These are phyloP conservation scores for Odontomachus brunneus DNA, from an alignment of 1,140 invertebrate genomes.

Conservation along the genomic window DNA sequence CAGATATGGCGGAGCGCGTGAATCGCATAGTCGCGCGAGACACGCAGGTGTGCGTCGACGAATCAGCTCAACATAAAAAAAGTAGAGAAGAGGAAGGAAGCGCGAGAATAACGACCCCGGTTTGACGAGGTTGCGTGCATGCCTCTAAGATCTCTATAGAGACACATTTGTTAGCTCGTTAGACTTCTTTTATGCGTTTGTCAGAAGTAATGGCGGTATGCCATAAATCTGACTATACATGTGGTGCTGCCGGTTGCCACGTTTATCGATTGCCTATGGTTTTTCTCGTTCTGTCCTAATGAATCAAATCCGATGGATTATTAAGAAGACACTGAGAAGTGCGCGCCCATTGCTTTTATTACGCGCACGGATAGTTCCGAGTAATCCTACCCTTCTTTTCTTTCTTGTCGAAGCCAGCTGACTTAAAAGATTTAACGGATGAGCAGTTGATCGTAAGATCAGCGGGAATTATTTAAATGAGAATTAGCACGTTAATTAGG, in stretches of 20 bases:
- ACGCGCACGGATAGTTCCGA: neutral
- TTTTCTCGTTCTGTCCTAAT: slow-evolving; percentile 19
- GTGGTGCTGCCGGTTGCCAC: slow-evolving; percentile 4
- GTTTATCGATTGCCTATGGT: slow-evolving; percentile 27
- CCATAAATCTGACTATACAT: neutral
- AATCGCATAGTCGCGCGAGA: slow-evolving; percentile 42
- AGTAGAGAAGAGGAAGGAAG: neutral
- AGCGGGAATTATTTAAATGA: neutral
- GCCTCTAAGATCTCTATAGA: neutral
- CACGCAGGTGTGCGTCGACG: slow-evolving; percentile 40
- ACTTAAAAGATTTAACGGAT: neutral
- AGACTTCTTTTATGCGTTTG: neutral
- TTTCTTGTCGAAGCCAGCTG: neutral
- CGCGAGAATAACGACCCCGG: neutral
- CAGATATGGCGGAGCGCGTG: slow-evolving; percentile 21
- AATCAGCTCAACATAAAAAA: slow-evolving; percentile 3
- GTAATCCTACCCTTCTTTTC: neutral
- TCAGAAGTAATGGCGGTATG: neutral
- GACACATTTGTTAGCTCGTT: neutral
- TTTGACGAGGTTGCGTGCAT: neutral
- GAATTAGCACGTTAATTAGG: neutral
- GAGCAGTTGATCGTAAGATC: neutral
- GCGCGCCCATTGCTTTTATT: too few species aligned
- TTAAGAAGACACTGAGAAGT: neutral
- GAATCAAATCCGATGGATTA: slow-evolving; percentile 11